Evolutionary conservation across 2,888 invertebrate species (phyloP), one percentile per base, ranked within the genome.

Genomic region (Lagria hirta): DNA sequence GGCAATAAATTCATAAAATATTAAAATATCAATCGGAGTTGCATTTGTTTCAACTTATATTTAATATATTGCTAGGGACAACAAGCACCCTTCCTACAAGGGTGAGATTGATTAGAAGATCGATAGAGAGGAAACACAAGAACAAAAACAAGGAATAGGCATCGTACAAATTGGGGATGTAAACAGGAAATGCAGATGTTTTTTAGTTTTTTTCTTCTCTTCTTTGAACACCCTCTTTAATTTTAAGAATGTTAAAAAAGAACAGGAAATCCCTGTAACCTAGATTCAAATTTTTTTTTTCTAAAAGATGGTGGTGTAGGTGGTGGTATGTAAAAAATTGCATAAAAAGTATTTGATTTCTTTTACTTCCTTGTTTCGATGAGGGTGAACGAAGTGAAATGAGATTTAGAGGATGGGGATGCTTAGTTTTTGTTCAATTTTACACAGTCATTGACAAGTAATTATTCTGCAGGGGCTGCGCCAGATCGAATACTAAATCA

Each of bases 11-110:
- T 51, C 50, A 60, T 64, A 45, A 58, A 60, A 60, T 60, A 63
- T 65, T 64, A 57, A 65, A 56, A 56, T 48, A 51, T 59, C 66
- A 64, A 64, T 64, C 62, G 60, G 52, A 55, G 50, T 55, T 53
- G 57, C 62, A 61, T 63, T 62, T 63, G 64, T 62, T 62, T 60
- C 61, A 60, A 64, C 64, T 63, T 59, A 65, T 66, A 62, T 64
- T 65, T 65, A 60, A 65, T 65, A 58, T 56, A 58, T 59, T 61
- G 58, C 58, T 60, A 28, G 11, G 21, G 8, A 30, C 35, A 35
- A 35, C 35, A 28, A 16, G 28, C 11, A 16, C 38, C 37, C 37
- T 27, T 27, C 12, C 15, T 21, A 8, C 4, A 23, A 26, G 34
- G 22, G 28, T 16, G 18, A 14, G 8, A 35, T 29, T 15, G 27